Evolutionary conservation across 2,113 vertebrate species (phyloP).

Genomic region (Gymnobelideus leadbeateri): DNA sequence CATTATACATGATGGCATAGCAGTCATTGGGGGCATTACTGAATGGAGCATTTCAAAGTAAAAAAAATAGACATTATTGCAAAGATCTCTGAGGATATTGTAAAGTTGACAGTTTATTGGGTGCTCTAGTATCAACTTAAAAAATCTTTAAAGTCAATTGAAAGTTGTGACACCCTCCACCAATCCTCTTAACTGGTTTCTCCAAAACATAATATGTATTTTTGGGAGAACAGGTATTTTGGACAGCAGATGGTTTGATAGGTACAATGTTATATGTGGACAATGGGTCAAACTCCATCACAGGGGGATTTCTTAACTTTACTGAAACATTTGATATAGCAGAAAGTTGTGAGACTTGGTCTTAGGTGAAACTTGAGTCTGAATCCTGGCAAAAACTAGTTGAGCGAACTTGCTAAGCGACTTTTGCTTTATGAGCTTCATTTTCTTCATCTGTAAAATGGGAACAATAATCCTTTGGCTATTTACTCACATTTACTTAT

Average conservation of each 20-base stretch:
- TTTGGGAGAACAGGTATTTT: neutral
- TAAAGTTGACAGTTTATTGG: slow-evolving; percentile 50
- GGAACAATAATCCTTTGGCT: neutral
- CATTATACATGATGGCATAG: slow-evolving; percentile 57
- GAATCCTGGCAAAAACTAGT: neutral
- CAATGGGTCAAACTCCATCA: neutral
- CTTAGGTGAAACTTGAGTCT: neutral
- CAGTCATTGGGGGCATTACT: slow-evolving; percentile 39
- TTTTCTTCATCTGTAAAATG: neutral
- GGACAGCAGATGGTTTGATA: neutral
- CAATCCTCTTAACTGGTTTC: neutral
- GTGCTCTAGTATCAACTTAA: slow-evolving; percentile 46
- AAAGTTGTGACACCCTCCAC: neutral
- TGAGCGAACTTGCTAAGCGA: neutral
- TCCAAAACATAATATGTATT: neutral
- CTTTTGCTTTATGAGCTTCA: neutral
- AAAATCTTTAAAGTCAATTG: slow-evolving; percentile 66
- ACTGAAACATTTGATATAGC: neutral
- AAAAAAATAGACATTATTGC: slow-evolving; percentile 33
- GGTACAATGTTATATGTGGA: neutral
- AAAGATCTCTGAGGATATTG: slow-evolving; percentile 40
- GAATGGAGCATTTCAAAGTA: slow-evolving; percentile 6
- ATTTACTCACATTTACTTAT: neutral
- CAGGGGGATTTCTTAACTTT: neutral
- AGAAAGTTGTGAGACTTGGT: neutral